Base-by-base conservation (phyloP, 2,888 invertebrate species). In the Carabus problematicus region DNA sequence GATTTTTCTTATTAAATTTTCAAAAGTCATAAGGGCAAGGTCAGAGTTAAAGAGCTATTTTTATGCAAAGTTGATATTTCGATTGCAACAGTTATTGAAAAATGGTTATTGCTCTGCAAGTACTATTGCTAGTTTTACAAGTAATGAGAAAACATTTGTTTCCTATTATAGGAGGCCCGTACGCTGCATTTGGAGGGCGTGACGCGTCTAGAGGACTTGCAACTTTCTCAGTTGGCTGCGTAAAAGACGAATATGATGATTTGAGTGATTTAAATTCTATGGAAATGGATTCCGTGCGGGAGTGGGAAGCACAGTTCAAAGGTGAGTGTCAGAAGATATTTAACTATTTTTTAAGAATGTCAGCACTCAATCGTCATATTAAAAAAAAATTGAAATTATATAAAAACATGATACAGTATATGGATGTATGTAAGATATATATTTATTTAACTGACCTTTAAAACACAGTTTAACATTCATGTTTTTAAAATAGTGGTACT, bases 261-360 rank as follows among this genome's bases (percentile, higher is more conserved):
- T 86, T 98, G 66, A 94, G 94, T 81, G 98, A 98, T 83, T 88
- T 98, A 67, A 93, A 91, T 78, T 89, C 92, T 11, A 89, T 92
- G 85, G 94, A 98, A 85, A 96, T 98, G 95, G 96, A 96, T 75
- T 94, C 95, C 18, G 92, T 98, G 7, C 88, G 89, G 74, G 98
- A 98, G 84, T 98, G 98, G 98, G 97, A 97, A 82, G 92, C 93
- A 82, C 98, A 98, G 81, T 96, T 98, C 81, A 92, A 91, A 88
- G 97, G 96, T 94, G 52, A 49, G 14, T 52, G 11, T 7, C n/a
- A 47, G 12, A 14, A 14, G 7, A 11, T 47, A 14, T 47, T 47
- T 6, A 11, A 11, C 16, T 47, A 11, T 12, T 8, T 47, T 47
- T 47, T 7, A 47, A 14, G 12, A 7, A n/a, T 43, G 12, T n/a